A percentile compares a stretch with the other conserved stretches of the same genome.
Evolutionary conservation across 2,797 vertebrate genomes (phyloP).

Genomic region (Eulemur albifrons): DNA sequence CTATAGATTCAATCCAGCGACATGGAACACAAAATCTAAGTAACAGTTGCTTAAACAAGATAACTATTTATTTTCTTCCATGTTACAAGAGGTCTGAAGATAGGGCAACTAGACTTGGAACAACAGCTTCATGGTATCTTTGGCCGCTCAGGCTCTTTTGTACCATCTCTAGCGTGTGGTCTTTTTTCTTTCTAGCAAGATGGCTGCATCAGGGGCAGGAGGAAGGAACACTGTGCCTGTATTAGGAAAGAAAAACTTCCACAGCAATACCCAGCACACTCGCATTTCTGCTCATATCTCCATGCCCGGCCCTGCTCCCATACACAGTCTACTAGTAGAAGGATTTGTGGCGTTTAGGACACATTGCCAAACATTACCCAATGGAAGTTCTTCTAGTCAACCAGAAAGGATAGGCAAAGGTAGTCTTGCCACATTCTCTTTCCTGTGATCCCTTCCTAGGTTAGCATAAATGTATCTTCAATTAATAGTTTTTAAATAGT

Average conservation of each 20-base stretch:
- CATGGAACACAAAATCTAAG: background rate
- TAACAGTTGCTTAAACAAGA: background rate
- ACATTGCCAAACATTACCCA: background rate
- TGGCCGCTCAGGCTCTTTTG: background rate
- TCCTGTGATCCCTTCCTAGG: background rate
- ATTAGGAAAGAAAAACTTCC: background rate
- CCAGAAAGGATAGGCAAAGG: background rate
- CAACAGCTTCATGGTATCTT: background rate
- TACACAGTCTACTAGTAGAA: no score
- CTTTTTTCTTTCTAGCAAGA: background rate
- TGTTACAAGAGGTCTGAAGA: background rate
- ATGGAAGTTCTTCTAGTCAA: background rate
- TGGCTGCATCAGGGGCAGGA: background rate
- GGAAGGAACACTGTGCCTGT: background rate
- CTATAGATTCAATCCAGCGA: background rate
- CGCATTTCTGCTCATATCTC: background rate
- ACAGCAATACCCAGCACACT: background rate
- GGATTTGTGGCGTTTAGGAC: background rate
- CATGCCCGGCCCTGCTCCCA: background rate
- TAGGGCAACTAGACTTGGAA: background rate
- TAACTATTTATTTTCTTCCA: background rate
- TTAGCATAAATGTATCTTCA: background rate
- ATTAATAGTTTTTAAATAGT: background rate
- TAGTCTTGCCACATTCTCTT: background rate
- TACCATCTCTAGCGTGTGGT: background rate